phyloP scores from a whole-genome alignment of 2,113 vertebrate species.

The Callithrix jacchus region DNA sequence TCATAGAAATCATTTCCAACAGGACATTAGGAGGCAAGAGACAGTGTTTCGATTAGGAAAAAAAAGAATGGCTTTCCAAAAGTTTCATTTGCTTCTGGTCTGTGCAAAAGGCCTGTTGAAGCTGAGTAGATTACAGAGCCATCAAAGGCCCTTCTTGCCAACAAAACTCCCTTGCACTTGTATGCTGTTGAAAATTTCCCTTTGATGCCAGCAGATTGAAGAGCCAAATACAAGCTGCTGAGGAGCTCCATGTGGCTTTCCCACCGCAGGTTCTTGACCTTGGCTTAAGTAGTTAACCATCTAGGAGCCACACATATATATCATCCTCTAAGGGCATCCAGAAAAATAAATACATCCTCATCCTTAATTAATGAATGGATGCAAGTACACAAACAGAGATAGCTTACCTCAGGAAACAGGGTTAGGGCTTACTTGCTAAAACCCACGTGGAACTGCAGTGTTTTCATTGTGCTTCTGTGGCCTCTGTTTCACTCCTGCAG shows the following conservation, averaged over 20 bases:
- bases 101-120: constrained; percentile 61
- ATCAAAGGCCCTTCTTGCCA: constrained; percentile 66
- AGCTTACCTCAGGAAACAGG: constrained; percentile 43
- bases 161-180: constrained; percentile 61
- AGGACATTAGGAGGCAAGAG: constrained; percentile 36
- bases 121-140: constrained; percentile 67
- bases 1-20: constrained; percentile 7
- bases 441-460: background rate
- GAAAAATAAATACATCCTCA: constrained; percentile 52
- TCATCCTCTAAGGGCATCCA: constrained; percentile 36
- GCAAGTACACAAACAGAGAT: background rate
- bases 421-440: background rate
- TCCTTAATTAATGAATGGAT: constrained; percentile 51
- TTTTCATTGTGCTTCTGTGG: background rate
- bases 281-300: constrained; percentile 70
- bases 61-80: constrained; percentile 59
- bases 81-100: constrained; percentile 69
- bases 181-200: constrained; percentile 71
- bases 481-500: background rate
- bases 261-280: constrained; percentile 67
- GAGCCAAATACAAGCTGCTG: constrained; percentile 69
- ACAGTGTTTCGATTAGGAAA: constrained; percentile 34
- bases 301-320: constrained; percentile 33
- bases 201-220: constrained; percentile 74
- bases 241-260: constrained; percentile 71